These are phyloP conservation scores for Drosophila sproati DNA, from an alignment of 1,140 invertebrate genomes.

Conservation along the genomic window DNA sequence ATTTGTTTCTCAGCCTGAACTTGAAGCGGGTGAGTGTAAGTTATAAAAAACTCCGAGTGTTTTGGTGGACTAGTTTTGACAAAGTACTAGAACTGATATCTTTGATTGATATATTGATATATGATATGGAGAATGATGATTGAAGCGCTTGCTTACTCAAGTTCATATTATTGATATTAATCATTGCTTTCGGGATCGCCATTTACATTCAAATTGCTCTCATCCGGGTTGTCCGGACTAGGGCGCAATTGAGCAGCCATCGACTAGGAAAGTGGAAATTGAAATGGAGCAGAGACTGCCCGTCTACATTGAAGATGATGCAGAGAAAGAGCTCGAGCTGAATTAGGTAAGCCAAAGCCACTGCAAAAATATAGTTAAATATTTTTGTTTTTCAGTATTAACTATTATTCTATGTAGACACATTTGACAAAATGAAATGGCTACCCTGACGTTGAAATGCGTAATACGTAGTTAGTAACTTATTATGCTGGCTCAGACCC, in stretches of 20 bases:
- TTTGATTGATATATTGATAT: conserved; percentile 55
- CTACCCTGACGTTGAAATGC: conserved; percentile 54
- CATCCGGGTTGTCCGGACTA: conserved; percentile 14
- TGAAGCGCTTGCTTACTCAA: conserved; percentile 71
- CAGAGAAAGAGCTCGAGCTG: conserved; percentile 85
- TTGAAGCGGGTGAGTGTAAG: too few relatives aligned
- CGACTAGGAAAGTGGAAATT: conserved; percentile 80
- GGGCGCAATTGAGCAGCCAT: conserved; percentile 84
- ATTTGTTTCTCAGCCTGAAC: not conserved
- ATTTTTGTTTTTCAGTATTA: too few relatives aligned
- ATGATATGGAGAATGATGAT: conserved; percentile 53
- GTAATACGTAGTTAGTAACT: conserved; percentile 67
- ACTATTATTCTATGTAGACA: too few relatives aligned
- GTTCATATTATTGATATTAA: conserved; percentile 49
- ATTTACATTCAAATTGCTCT: conserved; percentile 44
- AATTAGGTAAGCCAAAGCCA: conserved; percentile 41
- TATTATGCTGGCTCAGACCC: too few relatives aligned
- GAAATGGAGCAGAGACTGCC: conserved; percentile 88
- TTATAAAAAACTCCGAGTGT: too few relatives aligned
- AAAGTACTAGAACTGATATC: conserved; percentile 13
- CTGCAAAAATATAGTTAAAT: too few relatives aligned
- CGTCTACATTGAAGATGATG: conserved; percentile 84
- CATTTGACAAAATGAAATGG: too few relatives aligned
- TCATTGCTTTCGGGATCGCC: conserved; percentile 59
- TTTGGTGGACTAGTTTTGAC: not conserved